Conservation (phyloP, 2,888 invertebrate species). For the Willowsia nigromaculata region DNA sequence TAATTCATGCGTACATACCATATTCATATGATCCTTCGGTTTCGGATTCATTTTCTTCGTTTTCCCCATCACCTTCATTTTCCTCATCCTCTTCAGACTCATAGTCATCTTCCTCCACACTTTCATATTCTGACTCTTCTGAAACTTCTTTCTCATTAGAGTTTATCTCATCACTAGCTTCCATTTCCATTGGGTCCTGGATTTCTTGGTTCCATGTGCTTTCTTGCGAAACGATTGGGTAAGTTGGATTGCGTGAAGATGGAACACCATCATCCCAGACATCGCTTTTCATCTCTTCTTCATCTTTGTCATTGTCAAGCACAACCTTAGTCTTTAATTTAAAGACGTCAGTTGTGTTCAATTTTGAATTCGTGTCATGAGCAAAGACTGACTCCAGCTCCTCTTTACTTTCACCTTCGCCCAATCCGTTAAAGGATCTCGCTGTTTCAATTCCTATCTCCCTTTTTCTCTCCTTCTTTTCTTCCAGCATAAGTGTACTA, state of each 20-base stretch:
- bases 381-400: neutral
- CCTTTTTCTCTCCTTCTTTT: neutral
- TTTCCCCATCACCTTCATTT: neutral
- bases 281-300: neutral
- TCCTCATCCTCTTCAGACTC: neutral
- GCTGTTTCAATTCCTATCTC: neutral
- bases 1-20: neutral
- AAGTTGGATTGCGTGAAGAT: neutral
- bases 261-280: neutral
- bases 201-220: neutral
- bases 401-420: neutral
- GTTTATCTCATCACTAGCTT: too few relatives aligned
- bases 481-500: neutral
- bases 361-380: neutral
- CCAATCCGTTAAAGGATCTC: neutral
- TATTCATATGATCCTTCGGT: too few relatives aligned
- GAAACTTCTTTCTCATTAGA: too few relatives aligned
- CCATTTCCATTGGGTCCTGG: neutral
- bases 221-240: neutral
- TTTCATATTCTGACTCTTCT: neutral
- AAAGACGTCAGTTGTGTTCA: neutral
- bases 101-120: neutral
- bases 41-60: too few relatives aligned
- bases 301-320: neutral
- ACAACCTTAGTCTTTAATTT: constrained; percentile 6